Evolutionary conservation across 1,140 invertebrate species (phyloP).

Genomic region (Solen grandis): DNA sequence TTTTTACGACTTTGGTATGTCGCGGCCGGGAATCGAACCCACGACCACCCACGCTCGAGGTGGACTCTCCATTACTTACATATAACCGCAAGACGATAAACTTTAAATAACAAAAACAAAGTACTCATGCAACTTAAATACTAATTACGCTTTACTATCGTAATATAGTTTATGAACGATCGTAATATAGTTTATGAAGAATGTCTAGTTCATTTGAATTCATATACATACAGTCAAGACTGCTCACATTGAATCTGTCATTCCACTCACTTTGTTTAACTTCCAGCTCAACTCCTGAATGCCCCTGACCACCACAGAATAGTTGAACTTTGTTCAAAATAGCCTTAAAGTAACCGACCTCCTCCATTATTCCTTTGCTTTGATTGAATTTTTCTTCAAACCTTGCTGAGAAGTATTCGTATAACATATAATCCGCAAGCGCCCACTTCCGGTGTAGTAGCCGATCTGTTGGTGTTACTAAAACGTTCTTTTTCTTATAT

Average conservation of each 20-base stretch:
- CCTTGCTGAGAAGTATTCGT: constrained; percentile 55
- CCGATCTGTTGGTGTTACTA: constrained; percentile 33
- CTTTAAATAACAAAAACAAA: neutral
- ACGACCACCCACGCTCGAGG: neutral
- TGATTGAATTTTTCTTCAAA: constrained; percentile 45
- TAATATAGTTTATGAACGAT: neutral
- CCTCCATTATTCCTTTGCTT: constrained; percentile 53
- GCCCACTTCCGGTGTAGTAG: constrained; percentile 26
- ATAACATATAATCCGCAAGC: constrained; percentile 60
- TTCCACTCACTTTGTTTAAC: constrained; percentile 53
- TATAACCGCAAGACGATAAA: neutral
- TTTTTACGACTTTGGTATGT: neutral
- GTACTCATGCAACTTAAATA: neutral
- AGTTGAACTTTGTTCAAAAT: constrained; percentile 29
- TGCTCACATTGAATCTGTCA: constrained; percentile 49
- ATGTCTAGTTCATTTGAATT: constrained; percentile 48
- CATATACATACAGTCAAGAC: constrained; percentile 59
- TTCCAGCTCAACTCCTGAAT: neutral
- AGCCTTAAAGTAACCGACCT: constrained; percentile 52
- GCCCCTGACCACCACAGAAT: constrained; percentile 41
- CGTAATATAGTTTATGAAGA: constrained; percentile 36
- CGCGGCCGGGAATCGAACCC: neutral
- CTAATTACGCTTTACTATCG: neutral
- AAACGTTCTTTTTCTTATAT: neutral
- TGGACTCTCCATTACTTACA: neutral